Percentiles rank a stretch among this genome's conserved stretches.
phyloP scores from a whole-genome alignment of 2,888 invertebrate species.

The Noctua janthe region DNA sequence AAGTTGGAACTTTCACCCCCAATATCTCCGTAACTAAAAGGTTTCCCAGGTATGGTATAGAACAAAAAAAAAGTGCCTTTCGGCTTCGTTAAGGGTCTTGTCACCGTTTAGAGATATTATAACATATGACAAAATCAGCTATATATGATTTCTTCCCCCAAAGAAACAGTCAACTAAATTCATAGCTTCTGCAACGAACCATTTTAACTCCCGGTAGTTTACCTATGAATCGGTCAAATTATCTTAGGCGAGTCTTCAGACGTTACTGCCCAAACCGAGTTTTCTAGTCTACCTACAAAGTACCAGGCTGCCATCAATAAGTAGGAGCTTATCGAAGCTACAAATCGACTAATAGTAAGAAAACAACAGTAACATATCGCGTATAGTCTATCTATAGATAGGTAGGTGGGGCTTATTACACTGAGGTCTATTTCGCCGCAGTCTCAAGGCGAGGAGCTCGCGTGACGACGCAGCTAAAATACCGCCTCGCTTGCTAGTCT shows the following conservation, averaged over 20 bases:
- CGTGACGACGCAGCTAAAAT: constrained; percentile 84
- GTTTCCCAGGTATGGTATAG: too few species aligned
- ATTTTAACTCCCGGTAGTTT: too few species aligned
- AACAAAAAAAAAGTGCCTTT: too few species aligned
- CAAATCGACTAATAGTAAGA: neutral
- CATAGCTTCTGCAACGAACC: neutral
- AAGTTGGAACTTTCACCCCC: too few species aligned
- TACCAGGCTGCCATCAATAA: neutral
- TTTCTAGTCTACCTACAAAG: neutral
- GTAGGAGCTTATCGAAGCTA: neutral
- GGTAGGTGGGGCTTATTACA: constrained; percentile 73
- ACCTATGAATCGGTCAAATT: too few species aligned
- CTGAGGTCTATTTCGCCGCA: constrained; percentile 76
- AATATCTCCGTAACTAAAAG: too few species aligned
- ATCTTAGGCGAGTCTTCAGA: neutral
- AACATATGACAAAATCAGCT: neutral
- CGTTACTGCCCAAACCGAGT: too few species aligned
- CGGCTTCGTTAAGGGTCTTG: too few species aligned
- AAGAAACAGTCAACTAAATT: neutral
- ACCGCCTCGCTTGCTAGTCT: constrained; percentile 73
- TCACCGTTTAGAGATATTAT: too few species aligned
- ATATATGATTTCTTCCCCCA: neutral
- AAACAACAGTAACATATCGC: constrained; percentile 19
- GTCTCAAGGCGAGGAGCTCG: constrained; percentile 79
- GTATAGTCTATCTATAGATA: constrained; percentile 33